Conservation (phyloP, 2,888 invertebrate genomes). For the Linnaemya vulpina region DNA sequence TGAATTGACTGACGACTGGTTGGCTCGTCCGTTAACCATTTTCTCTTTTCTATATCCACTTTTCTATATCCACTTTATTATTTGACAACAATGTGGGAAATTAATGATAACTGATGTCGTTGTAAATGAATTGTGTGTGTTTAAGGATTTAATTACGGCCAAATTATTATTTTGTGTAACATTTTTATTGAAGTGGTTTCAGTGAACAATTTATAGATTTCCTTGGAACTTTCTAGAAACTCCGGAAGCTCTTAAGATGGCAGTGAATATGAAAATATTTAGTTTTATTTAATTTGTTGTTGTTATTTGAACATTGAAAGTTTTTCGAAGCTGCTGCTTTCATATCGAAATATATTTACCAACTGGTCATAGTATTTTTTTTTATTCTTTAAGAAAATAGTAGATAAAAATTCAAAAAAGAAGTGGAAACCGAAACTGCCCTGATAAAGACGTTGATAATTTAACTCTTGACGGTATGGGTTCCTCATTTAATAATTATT, state of each 20-base stretch:
- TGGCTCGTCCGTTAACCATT: neutral
- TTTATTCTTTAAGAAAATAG: too few species aligned
- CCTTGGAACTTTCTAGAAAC: neutral
- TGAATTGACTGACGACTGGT: neutral
- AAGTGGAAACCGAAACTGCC: too few species aligned
- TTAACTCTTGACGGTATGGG: too few species aligned
- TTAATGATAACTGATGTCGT: slow-evolving; percentile 17
- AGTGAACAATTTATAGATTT: neutral
- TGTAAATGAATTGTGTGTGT: neutral
- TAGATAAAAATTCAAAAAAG: too few species aligned
- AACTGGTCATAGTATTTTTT: too few species aligned
- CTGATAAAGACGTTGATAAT: too few species aligned
- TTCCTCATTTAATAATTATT: too few species aligned
- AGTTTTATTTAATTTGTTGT: too few species aligned
- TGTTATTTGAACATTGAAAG: too few species aligned
- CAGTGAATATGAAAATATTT: neutral
- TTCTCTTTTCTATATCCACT: neutral
- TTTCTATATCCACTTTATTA: neutral
- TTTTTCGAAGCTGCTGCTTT: too few species aligned
- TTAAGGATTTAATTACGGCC: slow-evolving; percentile 38
- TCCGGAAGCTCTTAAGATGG: neutral
- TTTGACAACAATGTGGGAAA: slow-evolving; percentile 36
- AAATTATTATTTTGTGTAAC: slow-evolving; percentile 39
- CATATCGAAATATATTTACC: too few species aligned
- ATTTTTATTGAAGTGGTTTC: slow-evolving; percentile 40